Conservation (phyloP, 2,888 invertebrate genomes). For the Papilio protenor region DNA sequence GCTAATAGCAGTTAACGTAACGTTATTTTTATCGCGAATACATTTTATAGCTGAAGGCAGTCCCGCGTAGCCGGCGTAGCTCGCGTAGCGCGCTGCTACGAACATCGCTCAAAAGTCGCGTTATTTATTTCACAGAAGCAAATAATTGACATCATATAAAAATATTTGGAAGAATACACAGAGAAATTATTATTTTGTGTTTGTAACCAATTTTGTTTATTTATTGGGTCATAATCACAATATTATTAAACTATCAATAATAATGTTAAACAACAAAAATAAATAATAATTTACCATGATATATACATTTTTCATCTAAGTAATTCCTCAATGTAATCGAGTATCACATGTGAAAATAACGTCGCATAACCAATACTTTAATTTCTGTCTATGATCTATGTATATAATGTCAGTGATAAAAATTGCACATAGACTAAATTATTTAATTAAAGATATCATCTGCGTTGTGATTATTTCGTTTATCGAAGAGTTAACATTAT, state of each 20-base stretch:
- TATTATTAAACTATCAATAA: neutral
- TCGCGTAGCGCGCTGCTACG: conserved; percentile 10
- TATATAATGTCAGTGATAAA: neutral
- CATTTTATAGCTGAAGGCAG: conserved; percentile 15
- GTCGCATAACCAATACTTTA: too few species aligned
- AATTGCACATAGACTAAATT: too few species aligned
- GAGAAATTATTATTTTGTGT: neutral
- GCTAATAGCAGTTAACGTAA: conserved; percentile 24
- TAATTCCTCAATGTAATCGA: too few species aligned
- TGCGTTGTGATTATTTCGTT: neutral
- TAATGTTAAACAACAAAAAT: neutral
- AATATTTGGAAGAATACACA: neutral
- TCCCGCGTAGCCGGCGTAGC: neutral
- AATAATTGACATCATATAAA: conserved; percentile 4
- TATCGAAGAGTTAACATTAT: neutral
- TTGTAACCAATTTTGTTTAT: neutral
- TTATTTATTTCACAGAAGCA: conserved; percentile 13
- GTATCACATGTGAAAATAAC: too few species aligned
- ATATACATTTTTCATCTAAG: neutral
- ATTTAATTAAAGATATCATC: too few species aligned
- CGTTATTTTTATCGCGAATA: conserved; percentile 24
- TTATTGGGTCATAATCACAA: neutral
- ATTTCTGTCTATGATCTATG: too few species aligned
- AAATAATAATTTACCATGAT: neutral
- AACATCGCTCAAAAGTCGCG: neutral